Evolutionary conservation across 1,140 invertebrate species (phyloP).

Genomic region (Xylocopa sonorina): DNA sequence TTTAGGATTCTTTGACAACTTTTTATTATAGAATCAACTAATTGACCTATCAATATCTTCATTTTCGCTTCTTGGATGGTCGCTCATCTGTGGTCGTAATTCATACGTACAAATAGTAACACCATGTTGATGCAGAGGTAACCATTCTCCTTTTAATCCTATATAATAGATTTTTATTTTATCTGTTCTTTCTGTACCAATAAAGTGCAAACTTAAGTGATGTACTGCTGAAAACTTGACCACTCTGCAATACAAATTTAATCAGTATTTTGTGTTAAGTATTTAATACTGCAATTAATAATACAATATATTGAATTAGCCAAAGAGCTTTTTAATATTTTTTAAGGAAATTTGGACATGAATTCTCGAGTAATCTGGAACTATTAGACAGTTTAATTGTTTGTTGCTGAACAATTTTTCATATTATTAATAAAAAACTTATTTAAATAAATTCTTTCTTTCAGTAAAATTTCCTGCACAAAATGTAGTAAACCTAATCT

Average conservation of each 20-base stretch:
- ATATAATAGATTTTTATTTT: conserved; percentile 95
- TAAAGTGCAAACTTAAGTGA: conserved; percentile 95
- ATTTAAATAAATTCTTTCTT: no score
- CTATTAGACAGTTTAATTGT: no score
- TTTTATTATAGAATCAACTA: conserved; percentile 41
- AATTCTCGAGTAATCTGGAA: no score
- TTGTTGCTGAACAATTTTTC: no score
- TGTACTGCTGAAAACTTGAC: conserved; percentile 95
- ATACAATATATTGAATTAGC: conserved; percentile 30
- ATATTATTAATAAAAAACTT: no score
- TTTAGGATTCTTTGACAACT: background rate
- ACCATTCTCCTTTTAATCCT: conserved; percentile 96
- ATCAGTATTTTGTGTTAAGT: background rate
- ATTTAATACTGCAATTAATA: conserved; percentile 14
- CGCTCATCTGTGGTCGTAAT: conserved; percentile 89
- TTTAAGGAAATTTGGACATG: no score
- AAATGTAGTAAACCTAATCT: no score
- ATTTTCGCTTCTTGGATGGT: conserved; percentile 83
- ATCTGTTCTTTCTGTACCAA: conserved; percentile 92
- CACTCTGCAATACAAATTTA: conserved; percentile 76
- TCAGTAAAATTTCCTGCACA: no score
- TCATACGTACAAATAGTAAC: conserved; percentile 96
- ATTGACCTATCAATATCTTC: conserved; percentile 32
- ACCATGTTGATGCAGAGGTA: conserved; percentile 91
- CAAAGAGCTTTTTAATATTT: no score